Evolutionary conservation across 2,888 invertebrate genomes (phyloP), one percentile per base, ranked within the genome.

Genomic region (Stramonita haemastoma): DNA sequence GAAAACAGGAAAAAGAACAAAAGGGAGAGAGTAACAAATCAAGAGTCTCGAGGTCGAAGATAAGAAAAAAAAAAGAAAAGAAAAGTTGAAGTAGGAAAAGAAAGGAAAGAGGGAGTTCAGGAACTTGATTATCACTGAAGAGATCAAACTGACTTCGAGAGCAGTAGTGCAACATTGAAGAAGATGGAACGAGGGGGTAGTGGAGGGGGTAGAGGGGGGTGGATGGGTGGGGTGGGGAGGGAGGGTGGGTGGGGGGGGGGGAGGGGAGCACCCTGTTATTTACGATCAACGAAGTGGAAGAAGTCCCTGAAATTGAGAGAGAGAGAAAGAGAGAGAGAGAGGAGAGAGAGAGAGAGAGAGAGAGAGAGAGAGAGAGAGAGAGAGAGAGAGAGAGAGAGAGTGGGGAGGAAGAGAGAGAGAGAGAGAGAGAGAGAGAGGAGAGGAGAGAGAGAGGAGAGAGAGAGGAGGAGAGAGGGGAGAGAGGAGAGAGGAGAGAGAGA

Each of bases 341-440:
- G 13, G 46, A 46, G 26, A 83, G 83, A 46, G 46, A 83, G 22
- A 83, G n/a, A 34, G 34, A 6, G 26, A 34, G 46, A 83, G 83
- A 56, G 46, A 83, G 83, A 83, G n/a, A 83, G 83, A 79, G 36
- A 79, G 79, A 34, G 79, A 79, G 36, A 79, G 79, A 77, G 77
- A 77, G 77, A 77, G 77, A 79, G 32, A 79, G 79, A 79, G 32
- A 79, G 19, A 11, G 19, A 4, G 5, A 32, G 4, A 4, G 19
- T 1, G 32, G 32, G 19, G 32, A 34, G 79, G 32, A 32, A 32
- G 34, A 32, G 0, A 19, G 32, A 26, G 32, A 79, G 79, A 32
- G 0, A 22, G 11, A 60, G 79, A 79, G 79, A 79, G 79, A 79
- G 34, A 32, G 79, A 79, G 79, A 79, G 79, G 34, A 32, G n/a